Base-by-base conservation (phyloP, 2,888 invertebrate genomes). In the Bimastos eiseni region DNA sequence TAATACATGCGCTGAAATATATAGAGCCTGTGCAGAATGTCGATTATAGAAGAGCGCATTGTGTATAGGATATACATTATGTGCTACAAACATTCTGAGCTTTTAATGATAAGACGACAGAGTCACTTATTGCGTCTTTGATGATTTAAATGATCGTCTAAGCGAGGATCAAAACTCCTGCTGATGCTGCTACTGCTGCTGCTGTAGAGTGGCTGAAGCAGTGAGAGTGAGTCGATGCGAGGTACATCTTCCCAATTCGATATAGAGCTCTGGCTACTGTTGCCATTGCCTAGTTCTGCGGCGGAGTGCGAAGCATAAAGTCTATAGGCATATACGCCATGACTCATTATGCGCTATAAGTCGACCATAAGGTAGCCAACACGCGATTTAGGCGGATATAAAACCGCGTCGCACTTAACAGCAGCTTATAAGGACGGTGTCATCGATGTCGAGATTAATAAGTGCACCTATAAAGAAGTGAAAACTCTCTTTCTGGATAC, bases 331-430 rank as follows among this genome's bases (percentile, higher is more conserved):
- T 70, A n/a, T n/a, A 5, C 17, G 5, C 49, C 8, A 70, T 70
- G 70, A 70, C 70, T 70, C 70, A 70, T 70, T n/a, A n/a, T 70
- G 70, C 70, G 70, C 70, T n/a, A n/a, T n/a, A n/a, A 70, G 70
- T 70, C 70, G 70, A 70, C 30, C n/a, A 1, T 70, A 70, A n/a
- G 70, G 70, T 8, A 70, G 3, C 70, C n/a, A n/a, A 70, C n/a
- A n/a, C 70, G n/a, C n/a, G 70, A n/a, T 70, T 70, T 70, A 11
- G 70, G 70, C 70, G 70, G 30, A 30, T 49, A 4, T 49, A 70
- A 30, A 11, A 70, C 70, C 70, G n/a, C n/a, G n/a, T n/a, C n/a
- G 70, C 11, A 70, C n/a, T 30, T 70, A n/a, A 70, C 5, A 70
- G 70, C n/a, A 30, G 70, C 11, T 70, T n/a, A n/a, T 70, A 70